phyloP scores from a whole-genome alignment of 1,140 invertebrate genomes.

The Panagrolaimus sp. region DNA sequence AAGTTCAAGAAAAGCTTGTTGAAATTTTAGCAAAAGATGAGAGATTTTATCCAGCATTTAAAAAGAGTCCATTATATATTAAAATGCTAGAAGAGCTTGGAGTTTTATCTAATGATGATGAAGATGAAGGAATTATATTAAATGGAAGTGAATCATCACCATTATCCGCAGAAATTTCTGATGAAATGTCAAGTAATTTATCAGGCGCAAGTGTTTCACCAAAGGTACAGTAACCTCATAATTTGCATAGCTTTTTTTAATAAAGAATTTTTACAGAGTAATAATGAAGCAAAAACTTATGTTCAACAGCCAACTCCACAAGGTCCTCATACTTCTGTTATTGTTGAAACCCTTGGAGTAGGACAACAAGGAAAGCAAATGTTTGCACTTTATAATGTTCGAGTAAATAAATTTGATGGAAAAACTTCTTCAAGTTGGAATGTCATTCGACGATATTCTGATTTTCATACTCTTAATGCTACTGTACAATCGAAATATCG shows the following conservation, averaged over 20 bases:
- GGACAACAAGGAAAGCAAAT: constrained; percentile 66
- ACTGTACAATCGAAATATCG: constrained; percentile 67
- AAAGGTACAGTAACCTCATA: background rate
- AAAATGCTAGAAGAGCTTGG: constrained; percentile 73
- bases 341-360: constrained; percentile 53
- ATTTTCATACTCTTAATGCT: constrained; percentile 79
- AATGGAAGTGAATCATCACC: constrained; percentile 2
- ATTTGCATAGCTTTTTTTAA: no score
- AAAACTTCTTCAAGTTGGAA: constrained; percentile 66
- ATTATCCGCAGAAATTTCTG: constrained; percentile 1
- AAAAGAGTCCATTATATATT: constrained; percentile 68
- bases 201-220: background rate
- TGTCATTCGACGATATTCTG: constrained; percentile 71
- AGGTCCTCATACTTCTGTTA: constrained; percentile 24
- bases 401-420: constrained; percentile 66
- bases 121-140: constrained; percentile 61
- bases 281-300: background rate
- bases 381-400: constrained; percentile 81
- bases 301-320: background rate
- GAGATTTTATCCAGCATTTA: constrained; percentile 69
- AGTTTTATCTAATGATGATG: constrained; percentile 64
- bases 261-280: background rate
- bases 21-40: constrained; percentile 63
- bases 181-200: constrained; percentile 11
- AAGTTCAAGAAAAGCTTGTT: constrained; percentile 66